phyloP scores from a whole-genome alignment of 2,888 invertebrate species.

The Stenoptilia bipunctidactyla region DNA sequence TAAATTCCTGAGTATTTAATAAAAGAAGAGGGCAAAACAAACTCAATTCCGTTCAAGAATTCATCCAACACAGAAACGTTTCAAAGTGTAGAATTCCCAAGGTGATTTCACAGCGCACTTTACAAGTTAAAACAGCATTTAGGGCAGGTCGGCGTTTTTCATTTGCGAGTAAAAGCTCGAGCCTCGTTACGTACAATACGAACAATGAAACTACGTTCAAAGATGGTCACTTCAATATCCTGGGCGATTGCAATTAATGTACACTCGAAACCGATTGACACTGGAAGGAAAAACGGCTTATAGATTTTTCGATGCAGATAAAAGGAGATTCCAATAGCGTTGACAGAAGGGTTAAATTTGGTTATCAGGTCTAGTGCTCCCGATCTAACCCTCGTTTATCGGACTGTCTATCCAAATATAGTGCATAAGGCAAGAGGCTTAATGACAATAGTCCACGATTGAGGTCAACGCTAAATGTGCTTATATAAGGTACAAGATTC shows the following conservation, averaged over 20 bases:
- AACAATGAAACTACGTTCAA: conserved; percentile 17
- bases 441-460: conserved; percentile 56
- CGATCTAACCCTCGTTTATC: conserved; percentile 46
- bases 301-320: conserved; percentile 17
- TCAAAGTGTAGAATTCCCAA: too few relatives aligned
- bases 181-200: conserved; percentile 8
- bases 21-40: too few relatives aligned
- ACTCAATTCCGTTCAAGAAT: too few relatives aligned
- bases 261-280: conserved; percentile 36
- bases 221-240: conserved; percentile 32
- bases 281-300: conserved; percentile 23
- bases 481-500: background rate
- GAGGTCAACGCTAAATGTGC: conserved; percentile 53
- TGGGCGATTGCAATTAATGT: conserved; percentile 42
- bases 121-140: too few relatives aligned
- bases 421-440: conserved; percentile 41
- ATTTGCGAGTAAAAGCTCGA: conserved; percentile 2
- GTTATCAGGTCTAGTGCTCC: conserved; percentile 22
- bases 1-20: background rate
- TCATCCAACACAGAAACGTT: too few relatives aligned
- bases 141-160: background rate
- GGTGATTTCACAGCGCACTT: too few relatives aligned
- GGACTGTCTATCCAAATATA: conserved; percentile 38
- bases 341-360: conserved; percentile 25
- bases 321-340: conserved; percentile 26